Evolutionary conservation across 2,888 invertebrate species (phyloP).

Genomic region (Mimumesa dahlbomi): DNA sequence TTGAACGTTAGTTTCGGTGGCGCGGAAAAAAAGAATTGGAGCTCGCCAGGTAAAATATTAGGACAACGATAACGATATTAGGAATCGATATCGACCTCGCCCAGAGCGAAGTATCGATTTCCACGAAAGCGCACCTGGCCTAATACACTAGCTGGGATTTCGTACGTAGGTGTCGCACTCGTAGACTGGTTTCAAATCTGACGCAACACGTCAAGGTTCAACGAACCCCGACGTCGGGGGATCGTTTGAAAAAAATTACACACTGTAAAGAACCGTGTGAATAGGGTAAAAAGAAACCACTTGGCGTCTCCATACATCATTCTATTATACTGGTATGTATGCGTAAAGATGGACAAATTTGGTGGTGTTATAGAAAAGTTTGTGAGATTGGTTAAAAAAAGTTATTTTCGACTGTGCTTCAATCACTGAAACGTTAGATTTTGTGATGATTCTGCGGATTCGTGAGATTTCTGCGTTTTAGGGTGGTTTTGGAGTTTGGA

Average conservation of each 20-base stretch:
- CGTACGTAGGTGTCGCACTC: slow-evolving; percentile 32
- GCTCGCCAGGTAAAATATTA: slow-evolving; percentile 1
- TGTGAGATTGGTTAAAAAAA: too few species aligned
- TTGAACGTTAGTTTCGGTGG: too few species aligned
- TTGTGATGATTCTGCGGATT: too few species aligned
- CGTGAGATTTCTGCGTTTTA: too few species aligned
- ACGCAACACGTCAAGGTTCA: slow-evolving; percentile 28
- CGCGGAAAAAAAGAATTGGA: too few species aligned
- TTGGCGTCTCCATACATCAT: too few species aligned
- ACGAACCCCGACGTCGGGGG: slow-evolving; percentile 9
- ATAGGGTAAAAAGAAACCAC: background rate
- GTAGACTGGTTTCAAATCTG: slow-evolving; percentile 30
- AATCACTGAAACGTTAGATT: too few species aligned
- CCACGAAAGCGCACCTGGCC: slow-evolving; percentile 15
- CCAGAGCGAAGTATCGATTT: slow-evolving; percentile 31
- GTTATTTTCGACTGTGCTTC: too few species aligned
- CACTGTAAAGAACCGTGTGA: background rate
- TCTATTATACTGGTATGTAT: too few species aligned
- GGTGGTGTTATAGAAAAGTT: too few species aligned
- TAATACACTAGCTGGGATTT: slow-evolving; percentile 6
- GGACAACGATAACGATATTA: slow-evolving; percentile 14
- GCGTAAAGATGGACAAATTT: too few species aligned
- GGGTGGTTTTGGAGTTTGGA: too few species aligned
- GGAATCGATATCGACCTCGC: slow-evolving; percentile 19
- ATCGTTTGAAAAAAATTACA: background rate